Evolutionary conservation across 1,140 invertebrate genomes (phyloP), one percentile per base, ranked within the genome.

Genomic region (Forficula auricularia): DNA sequence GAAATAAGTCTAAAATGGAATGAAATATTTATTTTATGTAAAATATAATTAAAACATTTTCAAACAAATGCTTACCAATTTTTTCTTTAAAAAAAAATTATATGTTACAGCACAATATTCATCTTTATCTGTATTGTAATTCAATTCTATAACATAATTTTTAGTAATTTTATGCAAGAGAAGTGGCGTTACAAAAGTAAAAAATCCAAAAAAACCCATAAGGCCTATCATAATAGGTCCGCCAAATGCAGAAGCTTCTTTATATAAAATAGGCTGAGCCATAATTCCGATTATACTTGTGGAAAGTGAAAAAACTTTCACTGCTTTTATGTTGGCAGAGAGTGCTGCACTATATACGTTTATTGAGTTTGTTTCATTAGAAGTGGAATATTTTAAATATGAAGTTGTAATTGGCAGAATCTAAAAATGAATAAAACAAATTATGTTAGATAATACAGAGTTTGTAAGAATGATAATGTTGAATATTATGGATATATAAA

Each of bases 81-180:
- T 72, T 49, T 64, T 60, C 39, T 58, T 53, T 33, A 77, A 55
- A 48, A 85, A 76, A 39, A 87, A 67, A 14, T 69, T 75, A 18
- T 75, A 69, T 20, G 72, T 75, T 12, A 68, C 72, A n/a, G 80
- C 79, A 19, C 67, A 72, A 54, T 82, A 85, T 38, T 66, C 70
- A 19, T 75, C 66, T 20, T 61, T 71, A 16, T 57, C 48, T 10
- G 64, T 54, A 58, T 86, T 67, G 52, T 84, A 89, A 44, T 76
- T 64, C 2, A 94, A 61, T 45, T 75, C 62, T 0, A 72, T 78
- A 0, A 91, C 76, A 68, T 94, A 95, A 60, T 83, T 84, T 53
- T 79, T 89, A 2, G 82, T 78, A 12, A 92, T 62, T 3, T 72
- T 63, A 64, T 94, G 83, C 44, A 94, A 62, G 18, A 92, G 54